These are phyloP conservation scores for Hyperopisus bebe DNA, from an alignment of 2,113 vertebrate genomes.

Conservation along the genomic window DNA sequence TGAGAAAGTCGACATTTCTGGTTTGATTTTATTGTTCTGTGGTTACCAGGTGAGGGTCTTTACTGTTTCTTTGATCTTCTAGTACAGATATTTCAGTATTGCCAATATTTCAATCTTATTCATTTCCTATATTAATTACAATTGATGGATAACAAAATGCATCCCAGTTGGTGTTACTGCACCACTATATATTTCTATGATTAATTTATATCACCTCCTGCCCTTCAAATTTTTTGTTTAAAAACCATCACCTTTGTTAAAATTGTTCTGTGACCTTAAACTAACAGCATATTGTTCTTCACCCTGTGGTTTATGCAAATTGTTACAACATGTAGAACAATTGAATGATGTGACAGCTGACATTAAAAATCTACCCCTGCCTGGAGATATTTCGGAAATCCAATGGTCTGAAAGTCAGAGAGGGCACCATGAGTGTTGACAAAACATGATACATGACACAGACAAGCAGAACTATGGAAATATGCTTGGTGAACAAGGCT, in stretches of 20 bases:
- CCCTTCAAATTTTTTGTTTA: neutral
- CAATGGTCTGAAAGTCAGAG: neutral
- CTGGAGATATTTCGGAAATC: neutral
- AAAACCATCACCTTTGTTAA: neutral
- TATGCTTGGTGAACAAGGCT: neutral
- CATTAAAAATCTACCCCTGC: neutral
- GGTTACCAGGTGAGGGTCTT: neutral
- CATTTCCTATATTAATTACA: neutral
- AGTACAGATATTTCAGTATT: neutral
- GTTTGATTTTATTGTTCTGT: neutral
- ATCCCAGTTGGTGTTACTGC: neutral
- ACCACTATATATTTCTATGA: neutral
- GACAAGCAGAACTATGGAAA: neutral
- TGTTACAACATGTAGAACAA: neutral
- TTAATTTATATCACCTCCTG: neutral
- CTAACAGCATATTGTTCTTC: neutral
- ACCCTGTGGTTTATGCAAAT: neutral
- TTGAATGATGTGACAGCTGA: neutral
- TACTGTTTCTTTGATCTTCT: neutral
- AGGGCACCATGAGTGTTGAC: neutral
- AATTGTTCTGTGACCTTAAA: neutral
- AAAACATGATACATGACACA: neutral
- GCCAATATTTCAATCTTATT: neutral
- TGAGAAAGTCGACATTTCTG: neutral
- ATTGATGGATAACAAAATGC: neutral